Evolutionary conservation across 2,888 invertebrate genomes (phyloP), one percentile per base, ranked within the genome.

Genomic region (Fissipunctia ypsillon): DNA sequence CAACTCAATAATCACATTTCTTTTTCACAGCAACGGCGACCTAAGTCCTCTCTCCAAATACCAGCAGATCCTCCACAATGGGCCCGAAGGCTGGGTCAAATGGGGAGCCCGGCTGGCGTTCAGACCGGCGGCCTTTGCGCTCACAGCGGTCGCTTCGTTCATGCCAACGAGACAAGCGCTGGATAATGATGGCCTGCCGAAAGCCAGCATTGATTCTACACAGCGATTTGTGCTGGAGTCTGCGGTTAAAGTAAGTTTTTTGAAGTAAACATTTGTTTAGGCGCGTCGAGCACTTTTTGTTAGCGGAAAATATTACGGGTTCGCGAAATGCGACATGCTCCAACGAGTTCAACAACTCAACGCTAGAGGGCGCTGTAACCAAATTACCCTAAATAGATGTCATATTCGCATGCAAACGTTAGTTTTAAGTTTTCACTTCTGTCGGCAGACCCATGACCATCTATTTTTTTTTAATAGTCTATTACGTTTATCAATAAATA

Each of bases 61-160:
- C 84, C 95, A 93, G 64, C 94, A 95, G 69, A 93, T 95, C 2
- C 90, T 96, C 0, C 93, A 95, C 87, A 94, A 93, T 0, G 95
- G 95, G 0, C 93, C 94, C 0, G 96, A 96, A 72, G 93, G 95
- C 14, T 96, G 96, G 96, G 90, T 96, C 7, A 90, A 90, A 2
- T 96, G 96, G 96, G 95, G 95, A 0, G 95, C 95, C 0, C 89
- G 95, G 0, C 81, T 95, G 5, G 96, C 96, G 0, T 95, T 96
- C 89, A 93, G 88, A 54, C 96, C 96, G 0, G 96, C 95, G 0
- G 94, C 94, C 0, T 88, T 95, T 3, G 96, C 96, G 0, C 83
- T 95, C 2, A 94, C 94, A 0, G 95, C 96, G 0, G 92, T 95
- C 0, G 88, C 93, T 0, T 93, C 93, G 0, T 84, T 95, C 57